Evolutionary conservation across 2,113 vertebrate genomes (phyloP).

Genomic region (Cricetomys ansorgei): DNA sequence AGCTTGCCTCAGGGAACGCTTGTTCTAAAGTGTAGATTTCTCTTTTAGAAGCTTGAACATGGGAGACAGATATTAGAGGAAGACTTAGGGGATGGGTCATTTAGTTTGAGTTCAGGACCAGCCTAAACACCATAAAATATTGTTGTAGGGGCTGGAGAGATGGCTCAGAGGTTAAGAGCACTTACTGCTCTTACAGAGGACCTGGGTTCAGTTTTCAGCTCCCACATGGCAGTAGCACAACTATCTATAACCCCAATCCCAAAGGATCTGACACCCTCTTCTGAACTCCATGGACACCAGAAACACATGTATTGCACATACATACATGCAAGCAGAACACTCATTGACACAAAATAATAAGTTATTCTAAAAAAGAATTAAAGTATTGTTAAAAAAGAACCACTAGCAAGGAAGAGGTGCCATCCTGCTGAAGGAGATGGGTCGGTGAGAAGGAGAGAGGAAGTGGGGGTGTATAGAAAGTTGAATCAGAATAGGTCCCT

Average conservation of each 20-base stretch:
- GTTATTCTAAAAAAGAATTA: background rate
- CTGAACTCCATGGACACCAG: background rate
- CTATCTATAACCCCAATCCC: background rate
- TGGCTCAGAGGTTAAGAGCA: background rate
- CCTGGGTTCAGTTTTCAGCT: background rate
- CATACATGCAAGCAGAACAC: background rate
- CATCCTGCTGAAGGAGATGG: background rate
- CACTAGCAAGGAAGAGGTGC: background rate
- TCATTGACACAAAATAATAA: background rate
- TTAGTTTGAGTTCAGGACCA: background rate
- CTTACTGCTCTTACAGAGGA: background rate
- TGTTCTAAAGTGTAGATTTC: background rate
- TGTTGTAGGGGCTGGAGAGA: background rate
- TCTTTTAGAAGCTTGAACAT: background rate
- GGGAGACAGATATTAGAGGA: slow-evolving; percentile 2
- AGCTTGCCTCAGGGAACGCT: background rate
- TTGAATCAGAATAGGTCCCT: background rate
- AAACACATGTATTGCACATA: background rate
- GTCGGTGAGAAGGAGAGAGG: background rate
- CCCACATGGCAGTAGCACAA: background rate
- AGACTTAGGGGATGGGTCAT: background rate
- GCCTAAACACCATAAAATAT: slow-evolving; percentile 10
- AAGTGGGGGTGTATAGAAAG: background rate
- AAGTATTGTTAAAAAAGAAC: background rate
- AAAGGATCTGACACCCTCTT: background rate